A percentile compares a stretch with the other conserved stretches of the same genome.
Conservation (phyloP, 2,797 vertebrate species). For the Characodon lateralis region DNA sequence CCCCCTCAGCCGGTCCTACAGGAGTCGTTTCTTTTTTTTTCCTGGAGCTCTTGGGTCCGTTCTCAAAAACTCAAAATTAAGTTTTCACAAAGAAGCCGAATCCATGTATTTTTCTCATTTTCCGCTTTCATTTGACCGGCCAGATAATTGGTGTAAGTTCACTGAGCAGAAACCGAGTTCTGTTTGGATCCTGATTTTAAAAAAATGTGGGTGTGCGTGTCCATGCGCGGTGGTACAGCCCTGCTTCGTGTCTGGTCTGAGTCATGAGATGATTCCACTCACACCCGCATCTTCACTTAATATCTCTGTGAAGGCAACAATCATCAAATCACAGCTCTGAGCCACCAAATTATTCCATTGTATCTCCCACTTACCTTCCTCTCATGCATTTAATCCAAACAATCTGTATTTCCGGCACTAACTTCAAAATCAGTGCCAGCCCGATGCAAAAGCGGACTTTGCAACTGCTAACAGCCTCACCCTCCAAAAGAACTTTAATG, state of each 20-base stretch:
- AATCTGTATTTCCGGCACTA: background rate
- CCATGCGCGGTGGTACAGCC: constrained; percentile 32
- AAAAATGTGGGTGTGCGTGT: constrained; percentile 22
- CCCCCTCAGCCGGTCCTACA: constrained; percentile 13
- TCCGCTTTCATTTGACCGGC: background rate
- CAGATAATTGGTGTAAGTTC: background rate
- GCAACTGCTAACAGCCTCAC: background rate
- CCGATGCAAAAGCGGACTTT: background rate
- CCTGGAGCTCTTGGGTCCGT: background rate
- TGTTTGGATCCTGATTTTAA: constrained; percentile 10
- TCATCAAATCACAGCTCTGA: constrained; percentile 10
- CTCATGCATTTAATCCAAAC: background rate
- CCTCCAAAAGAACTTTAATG: background rate
- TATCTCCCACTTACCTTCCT: background rate
- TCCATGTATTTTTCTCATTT: background rate
- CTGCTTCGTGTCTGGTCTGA: constrained; percentile 64
- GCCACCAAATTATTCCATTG: background rate
- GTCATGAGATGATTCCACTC: constrained; percentile 60
- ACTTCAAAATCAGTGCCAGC: background rate
- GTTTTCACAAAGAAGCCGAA: background rate
- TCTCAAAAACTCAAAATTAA: constrained; percentile 19
- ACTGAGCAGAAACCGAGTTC: constrained; percentile 17
- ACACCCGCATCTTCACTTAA: constrained; percentile 36
- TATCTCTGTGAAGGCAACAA: constrained; percentile 35
- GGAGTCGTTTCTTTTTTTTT: constrained; percentile 32